Evolutionary conservation across 2,888 invertebrate species (phyloP), one percentile per base, ranked within the genome.

Genomic region (Hydraecia micacea): DNA sequence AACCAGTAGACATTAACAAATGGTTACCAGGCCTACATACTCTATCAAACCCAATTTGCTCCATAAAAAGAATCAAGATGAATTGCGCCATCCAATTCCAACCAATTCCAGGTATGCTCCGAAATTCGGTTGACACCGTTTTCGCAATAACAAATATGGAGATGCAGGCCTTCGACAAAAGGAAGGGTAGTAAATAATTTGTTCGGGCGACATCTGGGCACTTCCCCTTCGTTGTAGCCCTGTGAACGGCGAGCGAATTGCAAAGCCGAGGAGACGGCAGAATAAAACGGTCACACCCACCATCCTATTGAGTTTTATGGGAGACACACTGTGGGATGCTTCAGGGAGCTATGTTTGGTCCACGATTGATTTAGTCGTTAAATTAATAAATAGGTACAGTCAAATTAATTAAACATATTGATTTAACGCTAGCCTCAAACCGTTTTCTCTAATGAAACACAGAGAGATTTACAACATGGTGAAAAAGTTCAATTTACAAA

Each of bases 151-250:
- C 89, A 91, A 92, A 93, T 93, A 93, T 91, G 91, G 90, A 92
- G 92, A 93, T 93, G 93, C 93, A 92, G 89, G 90, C 84, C 85
- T 87, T 86, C 88, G 90, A 93, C 94, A 94, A 95, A 95, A 94
- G 94, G 93, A 91, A 89, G 90, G 93, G 94, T 93, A 94, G 96
- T 96, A 96, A 96, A 96, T 96, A 96, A 96, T 96, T 96, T 95
- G 95, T 92, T 91, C 91, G 90, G 82, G 92, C 93, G 96, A 96
- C 96, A 96, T 95, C 95, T 95, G 96, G 95, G 95, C 86, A 92
- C 96, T 93, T 93, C 96, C 96, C 95, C 91, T 96, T 96, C 92
- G 90, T 89, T 96, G 96, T 96, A 90, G 91, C 90, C 92, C 91
- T 86, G 78, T 76, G 82, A 86, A 88, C 86, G 84, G 87, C 90